Conservation (phyloP, 1,140 invertebrate genomes). For the Brachionus manjavacas region DNA sequence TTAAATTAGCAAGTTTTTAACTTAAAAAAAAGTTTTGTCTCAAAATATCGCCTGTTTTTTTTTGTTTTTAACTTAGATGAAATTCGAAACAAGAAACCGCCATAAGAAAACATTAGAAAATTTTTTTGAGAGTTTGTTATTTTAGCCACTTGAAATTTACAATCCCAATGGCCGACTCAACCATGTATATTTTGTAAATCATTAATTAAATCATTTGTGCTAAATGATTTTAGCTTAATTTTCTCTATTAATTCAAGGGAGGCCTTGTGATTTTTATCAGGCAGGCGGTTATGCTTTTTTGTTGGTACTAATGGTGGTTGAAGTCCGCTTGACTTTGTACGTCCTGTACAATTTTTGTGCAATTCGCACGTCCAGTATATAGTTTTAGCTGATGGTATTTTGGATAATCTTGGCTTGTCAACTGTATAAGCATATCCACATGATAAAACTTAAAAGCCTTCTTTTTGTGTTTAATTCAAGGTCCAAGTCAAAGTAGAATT, state of each 20-base stretch:
- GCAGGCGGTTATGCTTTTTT: background rate
- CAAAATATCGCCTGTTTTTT: no score
- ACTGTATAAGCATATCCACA: slow-evolving; percentile 4
- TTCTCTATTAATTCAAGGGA: background rate
- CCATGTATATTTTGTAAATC: no score
- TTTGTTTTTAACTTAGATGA: no score
- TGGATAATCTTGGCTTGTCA: background rate
- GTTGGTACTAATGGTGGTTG: background rate
- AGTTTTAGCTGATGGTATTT: background rate
- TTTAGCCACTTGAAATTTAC: no score
- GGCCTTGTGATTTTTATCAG: background rate
- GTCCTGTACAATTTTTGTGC: background rate
- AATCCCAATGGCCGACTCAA: no score
- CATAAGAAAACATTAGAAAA: no score
- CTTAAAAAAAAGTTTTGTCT: no score
- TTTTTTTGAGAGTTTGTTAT: no score
- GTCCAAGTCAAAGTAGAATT: background rate
- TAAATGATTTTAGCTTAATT: background rate
- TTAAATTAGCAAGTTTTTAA: no score
- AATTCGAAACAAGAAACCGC: no score
- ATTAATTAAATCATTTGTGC: background rate
- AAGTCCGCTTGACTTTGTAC: background rate
- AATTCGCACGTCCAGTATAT: slow-evolving; percentile 5
- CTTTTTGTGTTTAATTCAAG: background rate
- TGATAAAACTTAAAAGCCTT: background rate